Evolutionary conservation across 2,797 vertebrate species (phyloP), one percentile per base, ranked within the genome.

Genomic region (Alcedo quadribrachys): DNA sequence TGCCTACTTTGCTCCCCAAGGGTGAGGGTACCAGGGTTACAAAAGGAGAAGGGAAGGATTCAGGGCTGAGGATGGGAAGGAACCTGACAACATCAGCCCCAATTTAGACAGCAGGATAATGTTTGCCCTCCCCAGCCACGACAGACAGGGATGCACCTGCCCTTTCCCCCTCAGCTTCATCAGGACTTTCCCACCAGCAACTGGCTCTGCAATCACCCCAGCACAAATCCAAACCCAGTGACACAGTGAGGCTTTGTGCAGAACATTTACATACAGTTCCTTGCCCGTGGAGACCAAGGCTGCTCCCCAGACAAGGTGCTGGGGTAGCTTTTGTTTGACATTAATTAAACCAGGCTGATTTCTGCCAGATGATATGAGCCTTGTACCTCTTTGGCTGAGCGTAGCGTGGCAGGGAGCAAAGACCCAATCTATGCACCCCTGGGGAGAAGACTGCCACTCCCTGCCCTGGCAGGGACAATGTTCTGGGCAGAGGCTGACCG

Each of bases 121-220:
- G 1, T 13, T 33, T 43, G 7, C 15, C 40, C 25, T 57, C 53
- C 21, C 12, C 1, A 1, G 20, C 15, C 30, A n/a, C 0, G 0
- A 37, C 33, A 77, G 40, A 30, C 0, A 1, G n/a, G 8, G 30
- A 48, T 32, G 62, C 11, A 53, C 43, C 21, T 79, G 45, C 20
- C 46, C 33, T 60, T 78, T 40, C 33, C 32, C 82, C 48, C 53
- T 5, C 10, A 12, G 25, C 25, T 63, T 63, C 60, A 19, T 4
- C 33, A 45, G 35, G 74, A 58, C 48, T 32, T 68, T 19, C 32
- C 21, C 1, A 0, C 25, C 25, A 50, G 35, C 66, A 30, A 4
- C 28, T 30, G 62, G 45, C 28, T 21, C 48, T 67, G 63, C 7
- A n/a, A 32, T 12, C 43, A 21, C 21, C 10, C 50, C 0, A 1